Conservation (phyloP, 2,888 invertebrate genomes). For the Drosophila mercatorum region DNA sequence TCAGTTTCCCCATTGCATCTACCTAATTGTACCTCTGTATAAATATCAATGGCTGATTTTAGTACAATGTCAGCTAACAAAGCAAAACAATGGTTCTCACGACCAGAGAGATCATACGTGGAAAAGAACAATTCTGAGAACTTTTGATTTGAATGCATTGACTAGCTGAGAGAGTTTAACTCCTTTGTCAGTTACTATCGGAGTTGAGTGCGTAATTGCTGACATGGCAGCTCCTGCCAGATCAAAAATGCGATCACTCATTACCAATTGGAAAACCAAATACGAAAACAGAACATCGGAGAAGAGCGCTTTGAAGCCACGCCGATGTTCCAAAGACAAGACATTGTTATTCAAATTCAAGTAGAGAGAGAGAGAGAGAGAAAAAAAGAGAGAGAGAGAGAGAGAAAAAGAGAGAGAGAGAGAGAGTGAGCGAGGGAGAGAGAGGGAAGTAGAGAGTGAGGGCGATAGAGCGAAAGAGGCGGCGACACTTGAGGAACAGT, state of each 20-base stretch:
- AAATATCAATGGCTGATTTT: background rate
- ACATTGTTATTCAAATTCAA: conserved; percentile 79
- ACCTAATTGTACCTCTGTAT: background rate
- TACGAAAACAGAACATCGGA: conserved; percentile 29
- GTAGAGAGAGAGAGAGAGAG: conserved; percentile 17
- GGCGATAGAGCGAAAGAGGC: background rate
- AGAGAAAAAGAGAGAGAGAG: too few species aligned
- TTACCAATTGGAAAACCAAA: conserved; percentile 64
- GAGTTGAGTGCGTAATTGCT: conserved; percentile 78
- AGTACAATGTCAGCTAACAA: background rate
- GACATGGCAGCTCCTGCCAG: conserved; percentile 72
- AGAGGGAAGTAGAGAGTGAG: background rate
- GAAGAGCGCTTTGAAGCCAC: conserved; percentile 69
- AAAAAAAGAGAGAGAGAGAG: background rate
- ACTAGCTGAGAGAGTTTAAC: conserved; percentile 49
- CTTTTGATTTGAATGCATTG: conserved; percentile 63
- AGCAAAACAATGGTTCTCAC: conserved; percentile 54
- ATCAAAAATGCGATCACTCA: conserved; percentile 58
- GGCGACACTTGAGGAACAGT: conserved; percentile 31
- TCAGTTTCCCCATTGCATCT: background rate
- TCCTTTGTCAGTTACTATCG: conserved; percentile 58
- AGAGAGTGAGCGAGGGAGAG: background rate
- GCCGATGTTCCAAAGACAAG: conserved; percentile 55
- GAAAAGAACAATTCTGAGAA: conserved; percentile 57
- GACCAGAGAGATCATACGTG: conserved; percentile 28